These are phyloP conservation scores for Junonia oenone DNA, from an alignment of 2,888 invertebrate species.

Conservation along the genomic window DNA sequence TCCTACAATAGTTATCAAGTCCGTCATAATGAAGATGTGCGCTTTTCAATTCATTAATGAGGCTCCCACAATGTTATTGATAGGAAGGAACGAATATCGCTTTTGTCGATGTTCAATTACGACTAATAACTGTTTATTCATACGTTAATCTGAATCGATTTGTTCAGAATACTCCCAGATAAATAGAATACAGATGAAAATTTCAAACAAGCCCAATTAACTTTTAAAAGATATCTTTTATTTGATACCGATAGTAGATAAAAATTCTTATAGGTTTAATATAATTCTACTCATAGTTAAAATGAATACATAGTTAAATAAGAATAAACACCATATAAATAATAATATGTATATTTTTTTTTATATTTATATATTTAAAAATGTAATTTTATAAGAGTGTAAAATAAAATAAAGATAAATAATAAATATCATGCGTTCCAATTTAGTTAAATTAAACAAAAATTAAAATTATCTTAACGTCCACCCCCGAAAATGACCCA, in stretches of 20 bases:
- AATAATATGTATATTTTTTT: no score
- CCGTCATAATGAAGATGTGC: conserved; percentile 67
- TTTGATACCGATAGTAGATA: background rate
- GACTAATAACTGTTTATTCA: conserved; percentile 51
- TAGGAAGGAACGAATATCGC: conserved; percentile 45
- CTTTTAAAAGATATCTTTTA: no score
- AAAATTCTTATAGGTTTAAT: background rate
- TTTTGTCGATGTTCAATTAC: conserved; percentile 58
- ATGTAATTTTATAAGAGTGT: no score
- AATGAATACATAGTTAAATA: no score
- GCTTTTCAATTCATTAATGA: conserved; percentile 70
- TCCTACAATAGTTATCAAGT: conserved; percentile 61
- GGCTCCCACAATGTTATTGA: conserved; percentile 62
- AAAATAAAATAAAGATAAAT: no score
- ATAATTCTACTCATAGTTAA: background rate
- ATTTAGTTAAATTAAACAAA: no score
- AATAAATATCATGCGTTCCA: no score
- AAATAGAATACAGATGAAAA: background rate
- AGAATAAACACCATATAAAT: no score
- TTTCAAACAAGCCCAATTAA: background rate
- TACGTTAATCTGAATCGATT: conserved; percentile 50
- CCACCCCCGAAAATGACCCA: background rate
- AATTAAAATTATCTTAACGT: no score
- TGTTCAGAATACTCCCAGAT: conserved; percentile 37
- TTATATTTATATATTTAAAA: no score